Conservation (phyloP, 2,888 invertebrate genomes). For the Tetranychus piercei region DNA sequence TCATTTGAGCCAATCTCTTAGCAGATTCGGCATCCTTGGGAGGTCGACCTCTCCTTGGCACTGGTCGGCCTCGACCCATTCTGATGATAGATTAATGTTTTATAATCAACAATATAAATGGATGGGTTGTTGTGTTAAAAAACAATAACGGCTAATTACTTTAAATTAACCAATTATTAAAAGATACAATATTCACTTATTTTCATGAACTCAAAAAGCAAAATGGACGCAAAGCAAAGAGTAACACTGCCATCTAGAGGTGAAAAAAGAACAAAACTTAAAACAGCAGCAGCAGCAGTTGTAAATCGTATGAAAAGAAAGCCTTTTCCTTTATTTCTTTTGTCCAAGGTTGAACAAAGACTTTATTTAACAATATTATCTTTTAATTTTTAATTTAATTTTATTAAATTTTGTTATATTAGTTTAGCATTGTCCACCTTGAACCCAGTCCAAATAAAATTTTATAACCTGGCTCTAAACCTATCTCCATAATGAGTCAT, state of each 20-base stretch:
- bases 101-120: not conserved
- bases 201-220: not conserved
- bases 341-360: too few species aligned
- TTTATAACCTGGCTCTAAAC: too few species aligned
- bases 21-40: conserved; percentile 19
- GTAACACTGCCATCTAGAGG: not conserved
- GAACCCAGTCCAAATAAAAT: too few species aligned
- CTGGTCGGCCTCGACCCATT: conserved; percentile 14
- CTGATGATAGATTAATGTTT: not conserved
- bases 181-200: not conserved
- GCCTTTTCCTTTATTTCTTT: too few species aligned
- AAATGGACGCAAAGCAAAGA: not conserved
- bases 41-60: conserved; percentile 15
- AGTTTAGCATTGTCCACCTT: too few species aligned
- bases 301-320: too few species aligned
- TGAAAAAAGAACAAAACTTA: too few species aligned
- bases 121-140: not conserved
- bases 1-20: conserved; percentile 15
- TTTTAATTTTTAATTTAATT: too few species aligned
- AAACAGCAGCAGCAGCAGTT: too few species aligned
- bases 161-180: not conserved
- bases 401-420: too few species aligned
- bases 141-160: not conserved
- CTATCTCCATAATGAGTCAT: too few species aligned
- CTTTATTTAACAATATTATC: too few species aligned